Evolutionary conservation across 2,888 invertebrate genomes (phyloP).

Genomic region (Neoaliturus tenellus): DNA sequence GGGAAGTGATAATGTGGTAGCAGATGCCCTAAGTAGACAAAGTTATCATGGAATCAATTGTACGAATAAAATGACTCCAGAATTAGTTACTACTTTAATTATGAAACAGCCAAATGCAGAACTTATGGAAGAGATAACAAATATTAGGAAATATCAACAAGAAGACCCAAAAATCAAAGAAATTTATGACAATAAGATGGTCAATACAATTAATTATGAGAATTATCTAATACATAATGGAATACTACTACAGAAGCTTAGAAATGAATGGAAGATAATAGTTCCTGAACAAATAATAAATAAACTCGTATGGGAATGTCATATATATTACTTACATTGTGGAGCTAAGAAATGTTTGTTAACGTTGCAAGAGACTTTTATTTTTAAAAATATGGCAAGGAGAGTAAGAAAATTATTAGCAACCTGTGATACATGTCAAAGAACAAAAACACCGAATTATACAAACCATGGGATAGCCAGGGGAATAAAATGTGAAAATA

Average conservation of each 20-base stretch:
- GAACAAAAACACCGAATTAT: neutral
- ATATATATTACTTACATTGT: slow-evolving; percentile 17
- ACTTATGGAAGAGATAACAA: neutral
- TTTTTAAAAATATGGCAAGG: slow-evolving; percentile 4
- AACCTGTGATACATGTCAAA: slow-evolving; percentile 12
- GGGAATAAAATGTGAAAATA: neutral
- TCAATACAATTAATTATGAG: neutral
- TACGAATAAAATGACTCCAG: neutral
- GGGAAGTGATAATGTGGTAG: neutral
- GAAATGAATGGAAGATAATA: neutral
- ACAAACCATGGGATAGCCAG: neutral
- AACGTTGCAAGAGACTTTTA: neutral
- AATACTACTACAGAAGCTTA: neutral
- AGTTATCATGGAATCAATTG: neutral
- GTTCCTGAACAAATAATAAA: neutral
- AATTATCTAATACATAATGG: neutral
- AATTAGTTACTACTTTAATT: neutral
- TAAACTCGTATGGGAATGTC: neutral
- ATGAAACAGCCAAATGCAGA: neutral
- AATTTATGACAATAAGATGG: neutral
- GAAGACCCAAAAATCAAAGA: neutral
- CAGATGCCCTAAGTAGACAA: neutral
- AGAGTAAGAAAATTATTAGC: neutral
- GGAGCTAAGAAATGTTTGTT: neutral
- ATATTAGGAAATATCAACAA: neutral